Base-by-base conservation (phyloP, 2,797 vertebrate species). In the Cyprinodon diabolis region DNA sequence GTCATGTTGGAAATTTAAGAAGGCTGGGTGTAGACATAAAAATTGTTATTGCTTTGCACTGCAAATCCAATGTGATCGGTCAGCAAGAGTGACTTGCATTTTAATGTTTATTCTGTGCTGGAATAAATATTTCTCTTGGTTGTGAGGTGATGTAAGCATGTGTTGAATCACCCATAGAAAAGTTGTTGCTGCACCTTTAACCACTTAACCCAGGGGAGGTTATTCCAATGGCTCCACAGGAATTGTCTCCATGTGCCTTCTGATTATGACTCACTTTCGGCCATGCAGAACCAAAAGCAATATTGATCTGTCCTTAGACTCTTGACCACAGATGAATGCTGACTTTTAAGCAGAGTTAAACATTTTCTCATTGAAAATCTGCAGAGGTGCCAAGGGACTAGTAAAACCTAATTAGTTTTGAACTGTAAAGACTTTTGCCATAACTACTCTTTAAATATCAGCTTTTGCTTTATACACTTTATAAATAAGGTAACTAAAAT, bases 281-380 rank as follows among this genome's bases (percentile, higher is more conserved):
- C 62, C n/a, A 63, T 78, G 58, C 71, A 78, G 75, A 70, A 30
- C 43, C 60, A 25, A 71, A 79, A 17, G 60, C n/a, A 60, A 69
- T 25, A 79, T 75, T 79, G 48, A 67, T 48, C 48, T 51, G 58
- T 71, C 75, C 76, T 82, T 72, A 58, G 51, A 67, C 40, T 75
- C 49, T 72, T 25, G 62, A 60, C 35, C n/a, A 37, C n/a, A 37
- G 69, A 58, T 69, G 17, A 75, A 23, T 71, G 45, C 52, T 52
- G 68, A 66, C 35, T 67, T 51, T 54, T 75, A 43, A 67, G 11
- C 17, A 37, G 52, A 55, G 51, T 70, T 11, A 75, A 40, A 4
- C 68, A 12, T 2, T 7, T 5, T 2, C 6, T 11, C 10, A n/a
- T 43, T 47, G 21, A 66, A 57, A 43, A 15, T 25, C 74, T 56